Evolutionary conservation across 2,113 vertebrate species (phyloP), one percentile per base, ranked within the genome.

Genomic region (Formicarius rufipectus): DNA sequence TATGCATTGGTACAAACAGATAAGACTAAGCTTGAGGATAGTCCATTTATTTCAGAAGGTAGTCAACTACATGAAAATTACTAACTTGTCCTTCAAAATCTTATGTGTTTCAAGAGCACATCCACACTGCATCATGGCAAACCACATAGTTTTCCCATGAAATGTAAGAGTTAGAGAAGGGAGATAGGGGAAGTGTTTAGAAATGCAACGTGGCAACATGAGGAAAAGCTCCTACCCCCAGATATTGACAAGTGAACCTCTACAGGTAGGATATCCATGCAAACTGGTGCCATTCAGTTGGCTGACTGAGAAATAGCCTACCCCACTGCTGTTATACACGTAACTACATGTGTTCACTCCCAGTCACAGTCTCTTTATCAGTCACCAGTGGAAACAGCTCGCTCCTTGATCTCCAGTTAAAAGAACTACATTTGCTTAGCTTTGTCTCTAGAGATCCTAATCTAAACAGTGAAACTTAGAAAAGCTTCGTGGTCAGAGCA

Each of bases 381-480:
- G 74, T 71, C 84, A 73, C 76, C 59, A 75, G 27, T 35, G 69
- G 52, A 84, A 94, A 73, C 60, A 90, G 60, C 47, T 93, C 0
- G 0, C 24, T 95, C 50, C 87, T 92, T 96, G 73, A 90, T 95
- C 80, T 89, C 35, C 53, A 69, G 92, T 95, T 94, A 74, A 89
- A 93, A 96, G 74, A 91, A 49, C 59, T 90, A 56, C 53, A 59
- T 84, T 95, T 95, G 42, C 68, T 89, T 86, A 93, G 80, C 83
- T 93, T 83, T 84, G 40, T 92, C 86, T 95, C 84, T 47, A 42
- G 87, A 89, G 87, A 91, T 79, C 81, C 45, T 84, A 84, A 82
- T 97, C 89, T 86, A 95, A 95, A 91, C 66, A 89, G 73, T 33
- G 59, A 83, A 93, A 92, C 44, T 79, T 83, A 71, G 78, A 74